phyloP scores from a whole-genome alignment of 2,888 invertebrate genomes.

The Eristalinus sepulchralis region DNA sequence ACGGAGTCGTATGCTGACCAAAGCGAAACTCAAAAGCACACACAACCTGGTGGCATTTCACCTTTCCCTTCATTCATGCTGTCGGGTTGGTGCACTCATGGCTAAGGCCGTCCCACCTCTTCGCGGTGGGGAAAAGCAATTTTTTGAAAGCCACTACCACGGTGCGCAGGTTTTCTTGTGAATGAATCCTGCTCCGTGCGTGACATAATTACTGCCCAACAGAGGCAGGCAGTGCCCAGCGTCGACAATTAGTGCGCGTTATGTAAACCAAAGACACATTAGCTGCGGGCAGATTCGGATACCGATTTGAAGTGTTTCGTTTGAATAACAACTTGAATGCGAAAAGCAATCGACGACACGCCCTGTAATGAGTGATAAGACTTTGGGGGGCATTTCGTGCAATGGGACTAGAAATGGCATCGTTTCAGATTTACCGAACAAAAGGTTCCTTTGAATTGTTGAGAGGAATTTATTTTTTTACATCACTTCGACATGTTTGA shows the following conservation, averaged over 20 bases:
- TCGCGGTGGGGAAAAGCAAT: constrained; percentile 3
- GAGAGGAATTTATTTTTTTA: no score
- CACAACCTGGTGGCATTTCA: constrained; percentile 43
- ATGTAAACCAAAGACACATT: constrained; percentile 20
- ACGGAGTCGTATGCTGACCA: background rate
- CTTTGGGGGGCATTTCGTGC: background rate
- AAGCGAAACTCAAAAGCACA: constrained; percentile 9
- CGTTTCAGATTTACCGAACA: background rate
- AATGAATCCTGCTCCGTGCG: constrained; percentile 36
- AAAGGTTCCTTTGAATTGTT: no score
- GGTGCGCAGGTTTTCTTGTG: background rate
- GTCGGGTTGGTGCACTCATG: background rate
- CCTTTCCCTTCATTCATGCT: constrained; percentile 50
- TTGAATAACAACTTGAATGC: background rate
- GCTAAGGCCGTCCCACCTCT: background rate
- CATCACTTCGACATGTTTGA: no score
- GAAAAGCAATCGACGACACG: background rate
- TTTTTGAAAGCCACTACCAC: constrained; percentile 26
- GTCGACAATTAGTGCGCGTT: constrained; percentile 28
- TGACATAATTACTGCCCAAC: constrained; percentile 37
- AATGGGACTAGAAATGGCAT: background rate
- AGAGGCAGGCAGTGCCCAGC: background rate
- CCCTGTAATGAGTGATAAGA: background rate
- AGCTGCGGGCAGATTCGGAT: background rate
- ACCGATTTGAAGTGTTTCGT: background rate